These are phyloP conservation scores for Neomonachus schauinslandi DNA, from an alignment of 2,113 vertebrate genomes.

Conservation along the genomic window DNA sequence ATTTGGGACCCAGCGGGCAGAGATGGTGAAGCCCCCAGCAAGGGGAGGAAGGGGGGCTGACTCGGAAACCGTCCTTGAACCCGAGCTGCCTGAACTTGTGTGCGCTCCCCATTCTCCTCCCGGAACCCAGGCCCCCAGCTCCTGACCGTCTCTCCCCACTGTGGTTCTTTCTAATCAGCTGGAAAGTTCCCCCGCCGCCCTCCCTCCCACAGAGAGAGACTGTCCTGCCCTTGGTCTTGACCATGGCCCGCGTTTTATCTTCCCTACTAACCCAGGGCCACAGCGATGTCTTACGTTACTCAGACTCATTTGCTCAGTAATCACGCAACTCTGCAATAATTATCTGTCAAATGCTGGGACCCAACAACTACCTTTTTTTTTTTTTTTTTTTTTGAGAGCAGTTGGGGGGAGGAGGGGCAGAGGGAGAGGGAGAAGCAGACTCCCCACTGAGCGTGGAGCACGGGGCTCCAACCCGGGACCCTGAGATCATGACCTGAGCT, in stretches of 20 bases:
- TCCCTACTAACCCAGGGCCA: not conserved
- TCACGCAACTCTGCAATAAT: slow-evolving; percentile 14
- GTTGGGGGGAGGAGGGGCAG: too few species aligned
- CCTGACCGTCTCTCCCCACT: not conserved
- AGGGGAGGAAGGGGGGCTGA: not conserved
- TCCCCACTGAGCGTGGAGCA: too few species aligned
- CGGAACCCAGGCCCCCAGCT: not conserved
- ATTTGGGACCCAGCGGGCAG: not conserved
- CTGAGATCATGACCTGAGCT: not conserved
- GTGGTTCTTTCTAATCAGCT: not conserved
- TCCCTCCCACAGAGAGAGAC: not conserved
- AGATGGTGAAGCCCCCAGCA: not conserved
- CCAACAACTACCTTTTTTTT: not conserved
- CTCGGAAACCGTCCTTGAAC: not conserved
- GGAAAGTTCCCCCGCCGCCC: not conserved
- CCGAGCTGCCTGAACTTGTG: not conserved
- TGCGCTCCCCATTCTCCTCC: not conserved
- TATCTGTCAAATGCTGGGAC: not conserved
- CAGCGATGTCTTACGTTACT: not conserved
- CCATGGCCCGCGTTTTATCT: not conserved
- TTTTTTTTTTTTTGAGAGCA: too few species aligned
- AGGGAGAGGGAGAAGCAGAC: not conserved
- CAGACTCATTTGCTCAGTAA: not conserved
- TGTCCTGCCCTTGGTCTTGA: not conserved
- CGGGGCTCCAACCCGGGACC: not conserved